phyloP scores from a whole-genome alignment of 2,888 invertebrate genomes.

The Ophonus ardosiacus region DNA sequence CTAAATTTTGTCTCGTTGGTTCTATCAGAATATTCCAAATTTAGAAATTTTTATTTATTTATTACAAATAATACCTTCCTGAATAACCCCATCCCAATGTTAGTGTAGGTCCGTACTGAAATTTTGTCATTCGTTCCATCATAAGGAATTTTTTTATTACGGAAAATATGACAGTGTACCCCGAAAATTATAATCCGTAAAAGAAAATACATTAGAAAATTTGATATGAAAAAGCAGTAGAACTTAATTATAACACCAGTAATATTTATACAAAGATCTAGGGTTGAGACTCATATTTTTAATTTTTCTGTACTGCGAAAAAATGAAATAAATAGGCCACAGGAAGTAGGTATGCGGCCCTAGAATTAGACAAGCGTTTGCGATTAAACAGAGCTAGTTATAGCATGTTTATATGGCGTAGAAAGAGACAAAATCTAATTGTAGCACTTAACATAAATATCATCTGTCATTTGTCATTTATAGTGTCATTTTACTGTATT shows the following conservation, averaged over 20 bases:
- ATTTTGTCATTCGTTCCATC: background rate
- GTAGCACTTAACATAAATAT: too few species aligned
- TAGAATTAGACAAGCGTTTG: too few species aligned
- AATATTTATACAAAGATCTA: background rate
- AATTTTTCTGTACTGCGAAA: too few species aligned
- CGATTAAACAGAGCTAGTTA: too few species aligned
- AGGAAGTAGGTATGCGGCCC: too few species aligned
- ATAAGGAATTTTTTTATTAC: background rate
- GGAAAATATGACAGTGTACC: slow-evolving; percentile 22
- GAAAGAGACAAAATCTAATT: too few species aligned
- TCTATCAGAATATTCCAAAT: background rate
- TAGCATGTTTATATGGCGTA: too few species aligned
- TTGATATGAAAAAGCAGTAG: background rate
- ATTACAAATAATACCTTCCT: slow-evolving; percentile 46
- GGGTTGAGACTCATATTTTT: too few species aligned
- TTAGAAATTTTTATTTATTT: background rate
- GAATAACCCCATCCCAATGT: slow-evolving; percentile 60
- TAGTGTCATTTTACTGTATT: too few species aligned
- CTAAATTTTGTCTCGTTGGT: slow-evolving; percentile 23
- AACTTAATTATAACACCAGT: background rate
- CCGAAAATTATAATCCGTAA: background rate
- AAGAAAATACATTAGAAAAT: background rate
- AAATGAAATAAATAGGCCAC: too few species aligned
- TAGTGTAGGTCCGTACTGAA: slow-evolving; percentile 46
- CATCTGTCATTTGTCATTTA: too few species aligned